A percentile compares a stretch with the other conserved stretches of the same genome.
Evolutionary conservation across 2,113 vertebrate species (phyloP).

Genomic region (Irena cyanogastra): DNA sequence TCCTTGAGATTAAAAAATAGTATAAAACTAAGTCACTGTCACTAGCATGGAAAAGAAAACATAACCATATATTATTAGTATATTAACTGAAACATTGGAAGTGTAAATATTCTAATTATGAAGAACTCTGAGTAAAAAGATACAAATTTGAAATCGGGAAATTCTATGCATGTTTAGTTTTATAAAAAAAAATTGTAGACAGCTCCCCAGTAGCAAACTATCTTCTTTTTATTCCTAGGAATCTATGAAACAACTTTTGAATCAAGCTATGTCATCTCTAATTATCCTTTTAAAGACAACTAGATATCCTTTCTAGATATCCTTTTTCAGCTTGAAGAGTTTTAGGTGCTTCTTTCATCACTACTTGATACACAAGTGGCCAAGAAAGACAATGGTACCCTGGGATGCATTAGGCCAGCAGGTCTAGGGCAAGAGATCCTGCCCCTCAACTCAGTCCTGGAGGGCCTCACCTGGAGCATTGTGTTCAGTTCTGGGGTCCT

Average conservation of each 20-base stretch:
- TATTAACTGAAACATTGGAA: neutral
- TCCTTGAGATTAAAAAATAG: neutral
- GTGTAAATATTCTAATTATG: neutral
- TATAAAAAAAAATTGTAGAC: neutral
- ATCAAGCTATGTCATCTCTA: neutral
- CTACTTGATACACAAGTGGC: neutral
- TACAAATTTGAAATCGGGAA: neutral
- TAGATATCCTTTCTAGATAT: neutral
- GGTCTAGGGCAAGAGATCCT: neutral
- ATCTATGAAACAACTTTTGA: neutral
- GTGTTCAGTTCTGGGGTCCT: neutral
- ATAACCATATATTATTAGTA: neutral
- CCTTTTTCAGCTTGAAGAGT: neutral
- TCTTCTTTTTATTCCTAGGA: neutral
- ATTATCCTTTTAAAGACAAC: neutral
- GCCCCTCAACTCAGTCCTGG: neutral
- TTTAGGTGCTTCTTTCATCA: neutral
- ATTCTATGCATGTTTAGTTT: neutral
- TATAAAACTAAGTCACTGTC: neutral
- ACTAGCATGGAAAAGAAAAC: neutral
- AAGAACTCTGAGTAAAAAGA: neutral
- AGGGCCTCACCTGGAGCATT: neutral
- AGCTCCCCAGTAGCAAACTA: neutral
- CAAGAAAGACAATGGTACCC: neutral
- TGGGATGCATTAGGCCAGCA: neutral